Evolutionary conservation across 2,113 vertebrate species (phyloP).

Genomic region (Acrocephalus kingi): DNA sequence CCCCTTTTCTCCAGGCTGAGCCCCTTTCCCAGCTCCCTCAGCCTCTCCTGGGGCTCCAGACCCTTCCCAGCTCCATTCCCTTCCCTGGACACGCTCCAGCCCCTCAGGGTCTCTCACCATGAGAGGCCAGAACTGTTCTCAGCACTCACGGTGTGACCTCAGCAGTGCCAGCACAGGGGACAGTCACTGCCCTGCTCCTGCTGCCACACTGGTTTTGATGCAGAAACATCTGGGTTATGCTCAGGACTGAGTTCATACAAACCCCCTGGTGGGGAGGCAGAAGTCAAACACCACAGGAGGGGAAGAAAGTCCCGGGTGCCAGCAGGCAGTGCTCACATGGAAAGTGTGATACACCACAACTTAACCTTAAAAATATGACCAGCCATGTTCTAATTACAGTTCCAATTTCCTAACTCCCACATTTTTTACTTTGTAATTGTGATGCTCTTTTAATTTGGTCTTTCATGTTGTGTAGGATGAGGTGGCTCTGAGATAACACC

Average conservation of each 20-base stretch:
- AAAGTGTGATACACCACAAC: neutral
- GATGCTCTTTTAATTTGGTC: neutral
- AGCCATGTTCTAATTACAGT: neutral
- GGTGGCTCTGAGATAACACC: neutral
- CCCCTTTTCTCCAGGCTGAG: neutral
- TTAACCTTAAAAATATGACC: neutral
- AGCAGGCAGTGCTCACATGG: neutral
- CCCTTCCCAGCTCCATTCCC: neutral
- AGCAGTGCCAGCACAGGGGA: neutral
- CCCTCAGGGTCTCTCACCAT: neutral
- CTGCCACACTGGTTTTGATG: fast-evolving
- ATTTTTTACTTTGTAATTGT: neutral
- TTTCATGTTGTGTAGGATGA: neutral
- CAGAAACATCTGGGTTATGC: neutral
- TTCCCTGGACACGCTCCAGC: neutral
- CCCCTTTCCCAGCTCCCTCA: too few species aligned
- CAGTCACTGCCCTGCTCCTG: neutral
- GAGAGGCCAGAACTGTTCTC: neutral
- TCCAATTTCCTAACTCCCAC: neutral
- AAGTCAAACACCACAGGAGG: neutral
- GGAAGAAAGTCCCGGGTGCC: neutral
- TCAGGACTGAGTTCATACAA: neutral
- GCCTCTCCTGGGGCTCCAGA: too few species aligned
- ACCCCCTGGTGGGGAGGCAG: neutral
- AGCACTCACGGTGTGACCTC: fast-evolving